Conservation (phyloP, 2,113 vertebrate genomes). For the Tragelaphus scriptus region DNA sequence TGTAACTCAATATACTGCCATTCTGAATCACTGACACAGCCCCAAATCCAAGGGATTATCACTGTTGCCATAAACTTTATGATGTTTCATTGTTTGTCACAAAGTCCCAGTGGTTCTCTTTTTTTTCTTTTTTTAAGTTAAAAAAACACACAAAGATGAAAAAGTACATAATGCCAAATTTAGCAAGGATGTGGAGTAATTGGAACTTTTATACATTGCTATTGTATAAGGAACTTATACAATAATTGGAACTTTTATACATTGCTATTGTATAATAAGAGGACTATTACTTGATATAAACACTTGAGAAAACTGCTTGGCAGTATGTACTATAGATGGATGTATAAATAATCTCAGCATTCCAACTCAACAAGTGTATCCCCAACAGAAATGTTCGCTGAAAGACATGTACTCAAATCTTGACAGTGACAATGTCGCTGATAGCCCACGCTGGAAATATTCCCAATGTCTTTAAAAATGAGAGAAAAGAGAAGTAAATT, state of each 20-base stretch:
- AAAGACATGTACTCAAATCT: neutral
- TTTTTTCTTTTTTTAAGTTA: neutral
- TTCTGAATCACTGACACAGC: neutral
- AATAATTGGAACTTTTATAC: too few relatives aligned
- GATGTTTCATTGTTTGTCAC: slow-evolving; percentile 7
- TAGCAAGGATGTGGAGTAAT: neutral
- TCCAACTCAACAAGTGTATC: neutral
- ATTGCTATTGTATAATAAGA: too few relatives aligned
- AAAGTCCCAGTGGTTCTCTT: neutral
- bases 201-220: neutral
- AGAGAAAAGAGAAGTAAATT: neutral
- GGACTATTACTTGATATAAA: neutral
- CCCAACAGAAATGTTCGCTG: neutral
- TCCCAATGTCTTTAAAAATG: neutral
- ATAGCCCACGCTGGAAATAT: neutral
- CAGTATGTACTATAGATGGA: neutral
- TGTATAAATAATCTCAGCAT: neutral
- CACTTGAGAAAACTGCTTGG: neutral
- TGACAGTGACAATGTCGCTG: neutral
- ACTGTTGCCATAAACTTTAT: slow-evolving; percentile 21
- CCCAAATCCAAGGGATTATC: slow-evolving; percentile 27
- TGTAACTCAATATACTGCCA: neutral
- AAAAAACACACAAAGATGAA: slow-evolving; percentile 21
- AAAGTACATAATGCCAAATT: neutral
- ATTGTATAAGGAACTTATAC: too few relatives aligned